Base-by-base conservation (phyloP, 2,888 invertebrate species). In the Lochmaea crataegi region DNA sequence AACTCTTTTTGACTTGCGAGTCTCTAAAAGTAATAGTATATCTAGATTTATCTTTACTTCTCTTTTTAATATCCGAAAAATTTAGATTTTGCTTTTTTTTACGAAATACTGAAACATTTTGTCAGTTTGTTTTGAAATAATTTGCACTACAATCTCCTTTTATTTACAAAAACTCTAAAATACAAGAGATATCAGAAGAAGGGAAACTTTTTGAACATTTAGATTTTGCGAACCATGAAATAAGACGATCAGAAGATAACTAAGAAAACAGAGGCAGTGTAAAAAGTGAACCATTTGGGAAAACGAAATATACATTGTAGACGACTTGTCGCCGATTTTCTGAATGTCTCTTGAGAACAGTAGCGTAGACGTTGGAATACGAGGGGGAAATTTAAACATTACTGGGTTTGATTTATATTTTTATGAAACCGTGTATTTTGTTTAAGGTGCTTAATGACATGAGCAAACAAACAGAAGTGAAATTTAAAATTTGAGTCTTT, bases 191-290 rank as follows among this genome's bases (percentile, higher is more conserved):
- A 53, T 64, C 56, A 69, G 70, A 53, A 12, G 26, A 58, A 65
- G 26, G 64, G 70, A 45, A 70, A 70, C 64, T 70, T 53, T 45
- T 65, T 78, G 80, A 78, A 79, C 81, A 79, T 80, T 83, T 81
- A 82, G 82, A 83, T 82, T 83, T 85, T 85, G 84, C 84, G 84
- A 85, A 81, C 84, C 85, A 85, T 85, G 85, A 85, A 85, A 85
- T 85, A 85, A 84, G 85, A 82, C 83, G 84, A 85, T 85, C 84
- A 82, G 82, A 80, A 82, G 81, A 80, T 81, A 80, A 78, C 81
- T 81, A 82, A 83, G 83, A 81, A 84, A 79, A 80, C 78, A 74
- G 75, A 76, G 78, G 74, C 75, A 68, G 74, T 68, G 71, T 75
- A 77, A 74, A 78, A 78, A 75, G 74, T 74, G 75, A 77, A 76